These are phyloP conservation scores for Orchestia grillus DNA, from an alignment of 1,140 invertebrate genomes.

Conservation along the genomic window DNA sequence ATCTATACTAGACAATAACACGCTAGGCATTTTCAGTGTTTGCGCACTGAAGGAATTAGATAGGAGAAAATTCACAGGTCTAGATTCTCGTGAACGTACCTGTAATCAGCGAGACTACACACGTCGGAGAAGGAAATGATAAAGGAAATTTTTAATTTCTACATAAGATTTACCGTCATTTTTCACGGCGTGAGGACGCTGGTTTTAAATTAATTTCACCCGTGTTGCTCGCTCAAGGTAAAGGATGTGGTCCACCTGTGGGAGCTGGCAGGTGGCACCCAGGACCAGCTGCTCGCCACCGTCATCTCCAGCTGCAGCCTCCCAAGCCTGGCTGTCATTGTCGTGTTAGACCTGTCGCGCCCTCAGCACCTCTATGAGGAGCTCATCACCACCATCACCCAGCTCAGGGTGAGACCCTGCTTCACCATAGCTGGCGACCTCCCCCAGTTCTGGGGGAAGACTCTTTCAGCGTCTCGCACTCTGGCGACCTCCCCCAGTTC, in stretches of 20 bases:
- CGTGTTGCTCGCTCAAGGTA: neutral
- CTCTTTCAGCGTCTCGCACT: too few relatives aligned
- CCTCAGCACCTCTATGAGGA: conserved; percentile 14
- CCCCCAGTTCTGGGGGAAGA: neutral
- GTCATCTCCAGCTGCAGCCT: conserved; percentile 44
- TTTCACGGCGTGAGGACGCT: too few relatives aligned
- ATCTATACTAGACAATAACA: too few relatives aligned
- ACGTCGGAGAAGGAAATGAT: too few relatives aligned
- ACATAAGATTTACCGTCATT: too few relatives aligned
- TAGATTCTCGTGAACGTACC: too few relatives aligned
- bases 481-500: neutral
- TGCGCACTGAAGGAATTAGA: too few relatives aligned
- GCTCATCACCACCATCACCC: conserved; percentile 32
- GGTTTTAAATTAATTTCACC: neutral
- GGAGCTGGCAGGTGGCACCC: conserved; percentile 28
- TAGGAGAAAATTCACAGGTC: too few relatives aligned
- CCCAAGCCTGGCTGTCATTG: neutral
- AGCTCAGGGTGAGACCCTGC: conserved; percentile 11
- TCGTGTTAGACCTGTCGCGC: neutral
- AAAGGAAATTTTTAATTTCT: too few relatives aligned
- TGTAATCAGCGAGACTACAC: too few relatives aligned
- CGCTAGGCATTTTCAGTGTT: too few relatives aligned
- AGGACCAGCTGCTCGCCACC: conserved; percentile 24
- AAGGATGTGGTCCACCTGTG: conserved; percentile 31
- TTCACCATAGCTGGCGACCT: neutral